Base-by-base conservation (phyloP, 2,888 invertebrate genomes). In the Tuta absoluta region DNA sequence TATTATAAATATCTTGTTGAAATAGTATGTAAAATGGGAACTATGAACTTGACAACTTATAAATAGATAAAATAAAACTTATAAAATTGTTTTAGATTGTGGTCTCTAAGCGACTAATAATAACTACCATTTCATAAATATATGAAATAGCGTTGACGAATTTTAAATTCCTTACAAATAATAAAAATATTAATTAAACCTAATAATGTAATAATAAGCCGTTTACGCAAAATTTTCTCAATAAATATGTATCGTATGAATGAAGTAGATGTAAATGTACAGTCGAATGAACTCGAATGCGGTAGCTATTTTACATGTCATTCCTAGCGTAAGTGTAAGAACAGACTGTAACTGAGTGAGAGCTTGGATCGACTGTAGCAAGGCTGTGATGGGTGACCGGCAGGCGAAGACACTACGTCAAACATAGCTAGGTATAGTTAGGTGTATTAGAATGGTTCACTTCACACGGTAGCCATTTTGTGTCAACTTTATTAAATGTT, bases 281-380 rank as follows among this genome's bases (percentile, higher is more conserved):
- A 67, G 67, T 64, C 37, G 41, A 61, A 28, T 48, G 48, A 48
- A 45, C 17, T 61, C 28, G 74, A 73, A 79, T 33, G 33, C 64
- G 78, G 80, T 82, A 81, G 80, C 81, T 82, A 80, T 75, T 74
- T 79, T 79, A 79, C 67, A 73, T 72, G 80, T 89, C 89, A 89
- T 89, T 90, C 89, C 89, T 87, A 83, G 83, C 79, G 78, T 75
- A 63, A 48, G 5, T 60, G 65, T 77, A 73, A 74, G 80, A 82
- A 79, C 82, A 80, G 85, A 85, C 83, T 85, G 84, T 83, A 81
- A 78, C 71, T 75, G 84, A 84, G 84, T 85, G 87, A 85, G 84
- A 86, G 86, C 80, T 82, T 82, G 83, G 81, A 84, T 83, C 85
- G 88, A 89, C 86, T 89, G 85, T 85, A 84, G 90, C 75, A 85